Percentiles rank a stretch among this genome's conserved stretches.
Evolutionary conservation across 2,797 vertebrate genomes (phyloP).

Genomic region (Etheostoma perlongum): DNA sequence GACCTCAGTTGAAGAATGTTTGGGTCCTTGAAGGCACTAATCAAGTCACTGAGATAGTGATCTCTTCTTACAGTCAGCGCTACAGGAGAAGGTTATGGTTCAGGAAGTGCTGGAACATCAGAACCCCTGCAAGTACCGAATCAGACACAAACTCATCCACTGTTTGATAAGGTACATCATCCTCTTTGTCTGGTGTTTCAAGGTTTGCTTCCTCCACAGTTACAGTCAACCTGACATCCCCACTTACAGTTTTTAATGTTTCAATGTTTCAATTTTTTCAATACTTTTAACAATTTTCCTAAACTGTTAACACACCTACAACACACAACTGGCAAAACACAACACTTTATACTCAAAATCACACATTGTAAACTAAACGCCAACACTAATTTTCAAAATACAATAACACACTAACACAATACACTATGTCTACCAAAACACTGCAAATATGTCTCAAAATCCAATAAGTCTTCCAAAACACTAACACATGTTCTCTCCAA

Average conservation of each 20-base stretch:
- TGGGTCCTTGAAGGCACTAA: background rate
- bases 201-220: slow-evolving; percentile 16
- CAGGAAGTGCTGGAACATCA: background rate
- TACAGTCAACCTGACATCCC: background rate
- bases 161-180: slow-evolving; percentile 4
- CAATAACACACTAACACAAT: no score
- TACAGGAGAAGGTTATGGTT: slow-evolving; percentile 7
- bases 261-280: no score
- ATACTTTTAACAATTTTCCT: no score
- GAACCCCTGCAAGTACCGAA: background rate
- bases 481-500: no score
- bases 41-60: slow-evolving; percentile 2
- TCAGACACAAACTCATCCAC: background rate
- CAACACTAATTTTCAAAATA: no score
- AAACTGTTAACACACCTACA: no score
- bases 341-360: no score
- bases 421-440: no score
- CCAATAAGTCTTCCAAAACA: no score
- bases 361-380: no score
- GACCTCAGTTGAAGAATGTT: slow-evolving; percentile 3
- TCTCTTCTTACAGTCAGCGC: slow-evolving; percentile 1
- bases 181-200: slow-evolving; percentile 7
- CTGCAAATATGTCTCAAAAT: no score
- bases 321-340: no score
- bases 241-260: background rate